A percentile compares a stretch with the other conserved stretches of the same genome.
These are phyloP conservation scores for Coecobrya sp. DNA, from an alignment of 2,888 invertebrate species.

Conservation along the genomic window DNA sequence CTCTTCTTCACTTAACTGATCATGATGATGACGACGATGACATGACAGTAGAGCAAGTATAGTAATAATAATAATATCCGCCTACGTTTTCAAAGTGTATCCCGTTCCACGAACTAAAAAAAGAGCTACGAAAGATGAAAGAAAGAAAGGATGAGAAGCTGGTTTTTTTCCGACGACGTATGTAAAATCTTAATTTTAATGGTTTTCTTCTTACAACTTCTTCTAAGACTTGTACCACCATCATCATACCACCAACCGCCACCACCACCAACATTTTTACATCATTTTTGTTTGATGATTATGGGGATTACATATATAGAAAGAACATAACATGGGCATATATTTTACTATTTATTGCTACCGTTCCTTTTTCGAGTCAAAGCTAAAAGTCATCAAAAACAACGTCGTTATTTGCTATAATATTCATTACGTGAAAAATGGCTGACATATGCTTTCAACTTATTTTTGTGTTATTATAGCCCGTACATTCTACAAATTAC, in stretches of 20 bases:
- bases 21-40: constrained; percentile 50
- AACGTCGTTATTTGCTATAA: constrained; percentile 38
- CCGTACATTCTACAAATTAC: constrained; percentile 12
- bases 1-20: constrained; percentile 21
- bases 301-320: constrained; percentile 15
- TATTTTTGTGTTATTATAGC: background rate
- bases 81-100: constrained; percentile 70
- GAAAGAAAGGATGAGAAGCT: constrained; percentile 48
- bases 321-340: constrained; percentile 14
- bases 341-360: constrained; percentile 62
- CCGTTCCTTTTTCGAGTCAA: constrained; percentile 43
- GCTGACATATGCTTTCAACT: constrained; percentile 67
- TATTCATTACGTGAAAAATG: constrained; percentile 62
- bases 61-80: constrained; percentile 72
- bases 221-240: constrained; percentile 5
- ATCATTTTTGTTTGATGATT: constrained; percentile 38
- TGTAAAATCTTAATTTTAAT: constrained; percentile 62
- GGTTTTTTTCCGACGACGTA: constrained; percentile 35
- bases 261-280: constrained; percentile 39
- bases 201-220: constrained; percentile 7
- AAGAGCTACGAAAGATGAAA: constrained; percentile 41
- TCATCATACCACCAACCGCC: background rate
- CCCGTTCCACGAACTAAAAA: constrained; percentile 76
- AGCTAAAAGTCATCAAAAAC: constrained; percentile 49
- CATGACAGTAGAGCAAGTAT: constrained; percentile 67